phyloP scores from a whole-genome alignment of 2,888 invertebrate species.

The Parelbella ahira region DNA sequence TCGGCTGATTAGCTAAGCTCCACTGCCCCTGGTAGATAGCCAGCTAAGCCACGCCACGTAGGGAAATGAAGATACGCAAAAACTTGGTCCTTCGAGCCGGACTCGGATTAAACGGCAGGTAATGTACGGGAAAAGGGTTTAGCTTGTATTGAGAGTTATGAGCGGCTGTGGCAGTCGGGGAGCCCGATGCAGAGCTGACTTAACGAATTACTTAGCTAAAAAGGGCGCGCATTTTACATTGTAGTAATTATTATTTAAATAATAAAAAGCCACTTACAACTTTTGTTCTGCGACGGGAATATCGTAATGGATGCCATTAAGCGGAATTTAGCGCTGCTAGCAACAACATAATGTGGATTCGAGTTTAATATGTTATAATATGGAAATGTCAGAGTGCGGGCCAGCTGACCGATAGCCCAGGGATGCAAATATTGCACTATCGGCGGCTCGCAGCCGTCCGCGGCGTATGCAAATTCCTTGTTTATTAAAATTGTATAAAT shows the following conservation, averaged over 20 bases:
- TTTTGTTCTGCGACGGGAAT: too few relatives aligned
- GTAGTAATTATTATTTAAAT: too few relatives aligned
- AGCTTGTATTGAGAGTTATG: conserved; percentile 8
- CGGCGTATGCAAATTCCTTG: conserved; percentile 62
- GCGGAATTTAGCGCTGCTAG: too few relatives aligned
- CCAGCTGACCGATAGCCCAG: conserved; percentile 56
- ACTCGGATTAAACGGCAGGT: conserved; percentile 17
- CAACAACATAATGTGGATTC: conserved; percentile 6
- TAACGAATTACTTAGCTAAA: too few relatives aligned
- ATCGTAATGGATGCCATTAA: too few relatives aligned
- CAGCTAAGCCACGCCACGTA: conserved; percentile 44
- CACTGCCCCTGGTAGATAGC: conserved; percentile 70
- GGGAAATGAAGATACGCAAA: conserved; percentile 42
- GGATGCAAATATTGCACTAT: conserved; percentile 70
- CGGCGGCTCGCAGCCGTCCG: conserved; percentile 56
- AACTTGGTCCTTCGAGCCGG: conserved; percentile 33
- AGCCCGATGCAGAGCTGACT: too few relatives aligned
- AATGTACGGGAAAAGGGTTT: too few relatives aligned
- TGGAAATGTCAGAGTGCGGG: conserved; percentile 34
- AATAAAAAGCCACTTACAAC: too few relatives aligned
- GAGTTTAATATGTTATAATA: conserved; percentile 15
- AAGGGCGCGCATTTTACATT: too few relatives aligned
- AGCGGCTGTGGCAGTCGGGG: too few relatives aligned
- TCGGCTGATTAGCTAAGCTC: conserved; percentile 74
- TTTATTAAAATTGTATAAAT: conserved; percentile 78